Conservation (phyloP, 2,888 invertebrate species). For the Scrobipalpa costella region DNA sequence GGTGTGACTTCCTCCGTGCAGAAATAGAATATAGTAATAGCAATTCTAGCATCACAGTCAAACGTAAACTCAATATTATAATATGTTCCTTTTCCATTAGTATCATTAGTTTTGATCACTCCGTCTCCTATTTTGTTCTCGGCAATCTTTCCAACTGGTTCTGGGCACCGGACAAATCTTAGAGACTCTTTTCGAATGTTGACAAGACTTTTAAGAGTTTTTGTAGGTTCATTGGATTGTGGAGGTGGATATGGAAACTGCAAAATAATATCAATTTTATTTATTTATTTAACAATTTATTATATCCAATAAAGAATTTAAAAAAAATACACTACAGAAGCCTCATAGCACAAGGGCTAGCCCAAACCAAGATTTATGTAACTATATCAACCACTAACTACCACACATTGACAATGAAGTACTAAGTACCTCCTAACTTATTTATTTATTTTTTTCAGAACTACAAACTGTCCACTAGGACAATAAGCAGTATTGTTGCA, state of each 20-base stretch:
- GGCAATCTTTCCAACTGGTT: constrained; percentile 82
- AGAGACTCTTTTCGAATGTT: constrained; percentile 98
- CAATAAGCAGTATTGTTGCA: too few species aligned
- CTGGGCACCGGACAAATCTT: constrained; percentile 90
- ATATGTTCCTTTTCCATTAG: constrained; percentile 83
- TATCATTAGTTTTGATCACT: constrained; percentile 77
- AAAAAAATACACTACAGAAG: too few species aligned
- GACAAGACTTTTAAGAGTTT: constrained; percentile 96
- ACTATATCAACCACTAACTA: too few species aligned
- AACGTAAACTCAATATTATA: constrained; percentile 99
- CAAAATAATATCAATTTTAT: too few species aligned
- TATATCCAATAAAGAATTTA: not conserved
- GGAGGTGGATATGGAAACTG: constrained; percentile 99
- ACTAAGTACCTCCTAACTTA: too few species aligned
- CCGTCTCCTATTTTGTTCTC: constrained; percentile 79
- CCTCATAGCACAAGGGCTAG: too few species aligned
- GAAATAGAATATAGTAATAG: constrained; percentile 97
- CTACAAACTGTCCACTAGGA: too few species aligned
- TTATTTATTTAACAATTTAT: too few species aligned
- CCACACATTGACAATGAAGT: too few species aligned
- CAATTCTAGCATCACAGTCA: constrained; percentile 96
- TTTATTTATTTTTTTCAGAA: too few species aligned
- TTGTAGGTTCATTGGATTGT: constrained; percentile 97
- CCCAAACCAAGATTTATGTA: too few species aligned
- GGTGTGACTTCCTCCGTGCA: constrained; percentile 95